Evolutionary conservation across 1,140 invertebrate species (phyloP).

Genomic region (Drosophila sulfurigaster): DNA sequence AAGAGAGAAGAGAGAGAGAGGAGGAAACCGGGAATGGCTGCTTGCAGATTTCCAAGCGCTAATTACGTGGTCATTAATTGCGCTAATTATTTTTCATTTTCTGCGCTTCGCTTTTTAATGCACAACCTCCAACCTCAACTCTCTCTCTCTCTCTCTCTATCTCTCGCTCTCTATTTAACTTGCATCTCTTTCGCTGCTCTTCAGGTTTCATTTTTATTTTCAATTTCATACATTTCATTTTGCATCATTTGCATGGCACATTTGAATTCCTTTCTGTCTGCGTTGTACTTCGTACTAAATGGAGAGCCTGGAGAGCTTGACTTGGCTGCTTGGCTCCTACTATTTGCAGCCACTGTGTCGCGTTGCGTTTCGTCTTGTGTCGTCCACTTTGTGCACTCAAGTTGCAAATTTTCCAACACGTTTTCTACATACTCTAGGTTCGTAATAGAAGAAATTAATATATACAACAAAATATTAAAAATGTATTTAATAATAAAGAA

Average conservation of each 20-base stretch:
- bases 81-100: conserved; percentile 84
- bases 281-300: too few relatives aligned
- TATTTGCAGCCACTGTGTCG: conserved; percentile 5
- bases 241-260: conserved; percentile 69
- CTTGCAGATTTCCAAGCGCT: conserved; percentile 73
- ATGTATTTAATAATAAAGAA: too few relatives aligned
- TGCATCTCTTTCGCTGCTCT: neutral
- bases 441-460: too few relatives aligned
- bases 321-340: neutral
- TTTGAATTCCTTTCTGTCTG: conserved; percentile 43
- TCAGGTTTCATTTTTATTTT: conserved; percentile 46
- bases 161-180: too few relatives aligned
- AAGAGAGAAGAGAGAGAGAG: too few relatives aligned
- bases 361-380: conserved; percentile 2
- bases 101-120: conserved; percentile 45
- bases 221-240: conserved; percentile 75
- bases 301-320: neutral
- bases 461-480: too few relatives aligned
- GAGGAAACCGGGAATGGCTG: neutral
- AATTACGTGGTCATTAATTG: conserved; percentile 84
- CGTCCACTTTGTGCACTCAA: too few relatives aligned
- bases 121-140: conserved; percentile 16
- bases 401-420: too few relatives aligned
- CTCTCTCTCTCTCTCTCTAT: neutral
- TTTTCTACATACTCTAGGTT: too few relatives aligned